Percentiles rank a stretch among this genome's conserved stretches.
Evolutionary conservation across 1,140 invertebrate species (phyloP).

Genomic region (Drosophila nebulosa): DNA sequence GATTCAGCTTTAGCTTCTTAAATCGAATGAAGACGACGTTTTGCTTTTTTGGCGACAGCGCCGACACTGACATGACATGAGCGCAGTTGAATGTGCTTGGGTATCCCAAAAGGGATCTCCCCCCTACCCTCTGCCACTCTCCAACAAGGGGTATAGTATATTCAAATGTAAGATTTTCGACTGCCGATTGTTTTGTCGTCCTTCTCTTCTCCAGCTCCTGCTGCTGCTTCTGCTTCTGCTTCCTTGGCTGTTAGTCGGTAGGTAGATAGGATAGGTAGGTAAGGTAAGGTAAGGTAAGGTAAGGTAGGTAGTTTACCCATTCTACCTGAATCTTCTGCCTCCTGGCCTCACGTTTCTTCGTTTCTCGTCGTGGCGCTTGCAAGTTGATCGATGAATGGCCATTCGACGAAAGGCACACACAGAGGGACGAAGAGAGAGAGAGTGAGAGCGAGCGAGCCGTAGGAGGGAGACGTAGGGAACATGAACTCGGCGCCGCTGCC

Average conservation of each 20-base stretch:
- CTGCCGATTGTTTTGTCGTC: constrained; percentile 45
- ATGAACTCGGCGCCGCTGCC: constrained; percentile 56
- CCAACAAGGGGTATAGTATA: constrained; percentile 18
- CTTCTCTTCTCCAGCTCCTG: too few relatives aligned
- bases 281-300: too few relatives aligned
- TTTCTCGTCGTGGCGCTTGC: constrained; percentile 73
- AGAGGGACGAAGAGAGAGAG: not conserved
- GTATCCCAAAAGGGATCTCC: not conserved
- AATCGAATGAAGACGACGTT: constrained; percentile 69
- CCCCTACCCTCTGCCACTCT: too few relatives aligned
- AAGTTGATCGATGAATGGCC: constrained; percentile 77
- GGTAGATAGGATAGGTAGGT: too few relatives aligned
- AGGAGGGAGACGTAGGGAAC: constrained; percentile 21
- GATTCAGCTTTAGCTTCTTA: constrained; percentile 21
- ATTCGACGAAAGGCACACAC: constrained; percentile 25
- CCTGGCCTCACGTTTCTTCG: constrained; percentile 61
- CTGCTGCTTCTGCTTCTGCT: too few relatives aligned
- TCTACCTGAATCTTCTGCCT: not conserved
- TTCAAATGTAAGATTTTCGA: constrained; percentile 67
- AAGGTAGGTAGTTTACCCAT: too few relatives aligned
- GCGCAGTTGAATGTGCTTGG: too few relatives aligned
- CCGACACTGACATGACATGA: constrained; percentile 55
- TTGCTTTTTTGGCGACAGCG: constrained; percentile 56
- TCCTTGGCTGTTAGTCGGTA: too few relatives aligned
- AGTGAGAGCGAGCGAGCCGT: not conserved